Percentiles rank a stretch among this genome's conserved stretches.
Conservation (phyloP, 2,113 vertebrate genomes). For the Chionodraco myersi region DNA sequence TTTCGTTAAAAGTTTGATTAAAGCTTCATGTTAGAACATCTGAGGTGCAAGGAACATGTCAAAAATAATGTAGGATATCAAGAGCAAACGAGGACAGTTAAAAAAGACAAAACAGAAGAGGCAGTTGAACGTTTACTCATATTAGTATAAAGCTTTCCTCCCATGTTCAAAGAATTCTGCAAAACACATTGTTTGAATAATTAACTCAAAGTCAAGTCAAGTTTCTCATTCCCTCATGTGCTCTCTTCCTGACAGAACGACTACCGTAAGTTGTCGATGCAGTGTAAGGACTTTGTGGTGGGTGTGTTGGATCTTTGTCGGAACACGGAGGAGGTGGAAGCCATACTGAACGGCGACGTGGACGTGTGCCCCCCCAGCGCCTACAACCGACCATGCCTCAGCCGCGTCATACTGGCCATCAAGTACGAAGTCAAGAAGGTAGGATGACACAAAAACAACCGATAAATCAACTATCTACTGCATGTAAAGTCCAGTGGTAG, state of each 20-base stretch:
- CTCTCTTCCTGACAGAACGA: slow-evolving; percentile 87
- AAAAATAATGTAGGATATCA: neutral
- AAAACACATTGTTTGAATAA: neutral
- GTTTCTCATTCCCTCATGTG: neutral
- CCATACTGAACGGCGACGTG: slow-evolving; percentile 95
- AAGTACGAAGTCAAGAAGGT: slow-evolving; percentile 99
- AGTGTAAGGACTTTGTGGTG: slow-evolving; percentile 99
- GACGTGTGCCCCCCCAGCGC: slow-evolving; percentile 88
- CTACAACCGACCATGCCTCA: slow-evolving; percentile 92
- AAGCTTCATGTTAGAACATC: neutral
- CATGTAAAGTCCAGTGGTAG: neutral
- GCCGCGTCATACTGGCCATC: slow-evolving; percentile 95
- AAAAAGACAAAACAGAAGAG: neutral
- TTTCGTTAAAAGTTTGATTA: neutral
- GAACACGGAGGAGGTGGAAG: slow-evolving; percentile 97
- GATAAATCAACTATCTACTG: neutral
- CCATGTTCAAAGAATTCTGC: neutral
- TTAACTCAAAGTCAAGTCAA: no score
- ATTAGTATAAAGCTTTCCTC: neutral
- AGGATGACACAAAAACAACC: slow-evolving; percentile 33
- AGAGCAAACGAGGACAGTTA: neutral
- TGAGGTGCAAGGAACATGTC: neutral
- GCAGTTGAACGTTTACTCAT: neutral
- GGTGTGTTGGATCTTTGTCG: slow-evolving; percentile 97
- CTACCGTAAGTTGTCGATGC: slow-evolving; percentile 98